Evolutionary conservation across 2,888 invertebrate species (phyloP).

Genomic region (Chouioia cunea): DNA sequence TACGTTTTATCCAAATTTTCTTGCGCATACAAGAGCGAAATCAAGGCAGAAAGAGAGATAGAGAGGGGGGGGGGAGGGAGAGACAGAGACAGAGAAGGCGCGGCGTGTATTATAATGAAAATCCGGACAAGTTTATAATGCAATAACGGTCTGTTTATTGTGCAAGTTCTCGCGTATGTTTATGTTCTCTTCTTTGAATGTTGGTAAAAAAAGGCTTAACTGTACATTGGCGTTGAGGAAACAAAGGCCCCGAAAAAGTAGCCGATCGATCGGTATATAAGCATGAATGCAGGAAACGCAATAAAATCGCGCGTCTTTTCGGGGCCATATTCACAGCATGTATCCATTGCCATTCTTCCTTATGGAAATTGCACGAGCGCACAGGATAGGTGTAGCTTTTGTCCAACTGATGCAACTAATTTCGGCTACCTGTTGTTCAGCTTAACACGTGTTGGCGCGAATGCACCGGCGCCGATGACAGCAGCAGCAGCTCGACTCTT

Average conservation of each 20-base stretch:
- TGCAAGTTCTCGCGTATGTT: conserved; percentile 2
- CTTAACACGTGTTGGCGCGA: conserved; percentile 66
- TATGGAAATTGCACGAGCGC: conserved; percentile 43
- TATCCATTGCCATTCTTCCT: conserved; percentile 38
- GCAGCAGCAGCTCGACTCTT: conserved; percentile 57
- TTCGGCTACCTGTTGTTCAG: conserved; percentile 59
- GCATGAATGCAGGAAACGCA: conserved; percentile 7
- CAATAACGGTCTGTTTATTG: conserved; percentile 30
- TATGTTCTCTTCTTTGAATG: conserved; percentile 8
- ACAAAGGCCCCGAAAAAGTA: conserved; percentile 27
- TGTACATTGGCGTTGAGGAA: conserved; percentile 14
- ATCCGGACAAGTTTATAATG: conserved; percentile 20
- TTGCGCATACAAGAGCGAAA: no score
- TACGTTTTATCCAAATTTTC: no score
- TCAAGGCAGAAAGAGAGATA: no score
- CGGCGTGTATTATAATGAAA: neutral
- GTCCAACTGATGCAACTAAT: conserved; percentile 45
- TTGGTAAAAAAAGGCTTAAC: conserved; percentile 22
- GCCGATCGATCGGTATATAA: conserved; percentile 26
- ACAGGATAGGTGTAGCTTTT: conserved; percentile 33
- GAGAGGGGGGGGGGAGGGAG: no score
- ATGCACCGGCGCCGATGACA: conserved; percentile 67
- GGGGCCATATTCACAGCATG: no score
- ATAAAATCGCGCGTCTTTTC: no score
- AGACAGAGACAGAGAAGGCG: no score